Base-by-base conservation (phyloP, 2,888 invertebrate genomes). In the Ectobius pallidus region DNA sequence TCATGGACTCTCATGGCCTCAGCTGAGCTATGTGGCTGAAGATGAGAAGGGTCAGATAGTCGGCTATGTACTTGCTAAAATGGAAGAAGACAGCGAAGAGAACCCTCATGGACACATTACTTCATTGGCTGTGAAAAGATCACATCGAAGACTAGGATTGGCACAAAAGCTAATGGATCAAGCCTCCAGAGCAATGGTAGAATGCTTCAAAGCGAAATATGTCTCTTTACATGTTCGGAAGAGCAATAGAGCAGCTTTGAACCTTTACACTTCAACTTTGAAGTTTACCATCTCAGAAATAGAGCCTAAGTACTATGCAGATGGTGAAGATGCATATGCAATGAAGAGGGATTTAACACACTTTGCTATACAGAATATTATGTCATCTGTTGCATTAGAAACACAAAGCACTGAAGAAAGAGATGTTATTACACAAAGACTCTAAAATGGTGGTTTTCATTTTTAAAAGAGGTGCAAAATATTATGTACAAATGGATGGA, bases 161-260 rank as follows among this genome's bases (percentile, higher is more conserved):
- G 99, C 99, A 11, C 98, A 99, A 84, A 99, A 99, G 83, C 86
- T 99, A 46, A 99, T 99, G 99, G 97, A 99, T 84, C 99, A 99
- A 84, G 97, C 98, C 1, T 97, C 97, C 0, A 88, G 96, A 77
- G 97, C 98, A 3, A 99, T 99, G 99, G 96, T 99, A 58, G 99
- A 99, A 83, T 96, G 96, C 82, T 99, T 99, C 82, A 93, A 95
- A 85, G 96, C 99, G 0, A 97, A 97, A 85, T 99, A 98, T 84
- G 99, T 99, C 0, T 99, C 98, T 0, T 86, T 99, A 63, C 99
- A 99, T 83, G 99, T 99, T 0, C 90, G 99, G 74, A 96, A 97
- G 83, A 97, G 97, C 83, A 99, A 99, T 85, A 86, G 99, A 79
- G 98, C 98, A 58, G 98, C 99, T 25, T 87, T 99, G 1, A 97